Percentiles rank a stretch among this genome's conserved stretches.
phyloP scores from a whole-genome alignment of 2,113 vertebrate species.

The Gymnocephalus cernua region DNA sequence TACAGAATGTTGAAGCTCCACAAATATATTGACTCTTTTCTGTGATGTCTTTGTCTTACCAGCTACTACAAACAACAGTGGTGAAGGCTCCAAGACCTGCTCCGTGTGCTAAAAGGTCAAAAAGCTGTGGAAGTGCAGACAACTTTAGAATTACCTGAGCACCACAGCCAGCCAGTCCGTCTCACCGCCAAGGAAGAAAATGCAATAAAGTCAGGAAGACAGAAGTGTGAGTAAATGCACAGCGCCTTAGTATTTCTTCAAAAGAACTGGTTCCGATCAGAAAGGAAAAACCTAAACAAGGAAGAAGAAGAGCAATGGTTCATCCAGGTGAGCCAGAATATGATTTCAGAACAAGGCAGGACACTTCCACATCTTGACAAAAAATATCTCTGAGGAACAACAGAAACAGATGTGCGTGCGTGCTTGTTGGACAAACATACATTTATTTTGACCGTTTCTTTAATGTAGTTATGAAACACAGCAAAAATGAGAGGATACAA shows the following conservation, averaged over 20 bases:
- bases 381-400: too few relatives aligned
- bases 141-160: conserved; percentile 10
- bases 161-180: conserved; percentile 3
- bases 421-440: neutral
- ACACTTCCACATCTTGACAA: neutral
- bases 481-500: neutral
- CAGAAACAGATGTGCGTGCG: neutral
- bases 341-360: neutral
- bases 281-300: conserved; percentile 19
- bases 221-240: conserved; percentile 5
- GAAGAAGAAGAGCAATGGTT: conserved; percentile 15
- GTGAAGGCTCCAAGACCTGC: conserved; percentile 82
- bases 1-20: neutral
- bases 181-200: neutral
- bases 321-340: conserved; percentile 16
- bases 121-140: neutral
- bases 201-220: neutral
- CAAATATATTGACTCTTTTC: conserved; percentile 3
- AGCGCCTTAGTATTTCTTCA: neutral
- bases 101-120: conserved; percentile 74
- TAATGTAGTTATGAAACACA: conserved; percentile 9
- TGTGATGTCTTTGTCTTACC: conserved; percentile 30
- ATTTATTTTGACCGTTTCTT: conserved; percentile 14
- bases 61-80: conserved; percentile 59
- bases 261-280: conserved; percentile 4